A percentile compares a stretch with the other conserved stretches of the same genome.
phyloP scores from a whole-genome alignment of 2,797 vertebrate species.

The Sebastes itinus region DNA sequence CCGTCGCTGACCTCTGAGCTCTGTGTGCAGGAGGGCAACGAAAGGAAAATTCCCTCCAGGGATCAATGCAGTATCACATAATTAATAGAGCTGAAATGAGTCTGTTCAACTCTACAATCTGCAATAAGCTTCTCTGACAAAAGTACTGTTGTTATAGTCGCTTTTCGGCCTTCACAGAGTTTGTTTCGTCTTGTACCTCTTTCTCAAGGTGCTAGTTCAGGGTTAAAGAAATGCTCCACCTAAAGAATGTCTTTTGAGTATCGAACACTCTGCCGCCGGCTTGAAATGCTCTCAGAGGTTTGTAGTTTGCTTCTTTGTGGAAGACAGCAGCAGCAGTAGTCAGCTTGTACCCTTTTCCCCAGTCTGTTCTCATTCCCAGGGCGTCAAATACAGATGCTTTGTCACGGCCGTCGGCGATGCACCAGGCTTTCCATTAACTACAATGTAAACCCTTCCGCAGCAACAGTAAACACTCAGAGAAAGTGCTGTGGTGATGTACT shows the following conservation, averaged over 20 bases:
- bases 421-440: too few species aligned
- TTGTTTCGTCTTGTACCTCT: neutral
- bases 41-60: slow-evolving; percentile 4
- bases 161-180: neutral
- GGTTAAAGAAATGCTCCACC: neutral
- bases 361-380: too few species aligned
- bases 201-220: neutral
- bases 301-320: neutral
- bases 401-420: accelerated
- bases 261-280: accelerated
- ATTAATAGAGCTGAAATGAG: slow-evolving; percentile 20
- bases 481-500: too few species aligned
- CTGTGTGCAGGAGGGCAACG: neutral
- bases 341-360: too few species aligned
- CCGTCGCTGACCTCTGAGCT: slow-evolving; percentile 22
- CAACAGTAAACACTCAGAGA: too few species aligned
- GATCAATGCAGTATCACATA: slow-evolving; percentile 3
- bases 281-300: neutral
- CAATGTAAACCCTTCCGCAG: too few species aligned
- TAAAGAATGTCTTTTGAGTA: neutral
- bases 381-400: too few species aligned
- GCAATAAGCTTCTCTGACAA: neutral
- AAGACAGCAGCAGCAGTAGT: neutral
- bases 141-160: neutral
- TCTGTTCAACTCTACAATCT: neutral